These are phyloP conservation scores for Hestina assimilis DNA, from an alignment of 1,140 invertebrate species.

Conservation along the genomic window DNA sequence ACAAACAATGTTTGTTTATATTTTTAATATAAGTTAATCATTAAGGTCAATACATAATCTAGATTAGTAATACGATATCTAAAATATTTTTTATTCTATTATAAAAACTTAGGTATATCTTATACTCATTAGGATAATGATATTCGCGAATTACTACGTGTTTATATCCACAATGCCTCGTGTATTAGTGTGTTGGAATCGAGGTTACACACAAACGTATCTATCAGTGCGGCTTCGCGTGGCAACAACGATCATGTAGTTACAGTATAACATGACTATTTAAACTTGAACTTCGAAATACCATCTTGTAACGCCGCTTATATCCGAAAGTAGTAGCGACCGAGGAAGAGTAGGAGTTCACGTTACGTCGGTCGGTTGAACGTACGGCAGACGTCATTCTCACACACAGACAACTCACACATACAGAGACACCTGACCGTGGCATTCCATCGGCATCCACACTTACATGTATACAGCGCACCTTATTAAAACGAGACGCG, in stretches of 20 bases:
- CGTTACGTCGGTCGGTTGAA: slow-evolving; percentile 38
- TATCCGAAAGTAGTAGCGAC: background rate
- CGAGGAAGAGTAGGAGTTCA: slow-evolving; percentile 44
- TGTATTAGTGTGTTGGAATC: slow-evolving; percentile 67
- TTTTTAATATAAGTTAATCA: too few species aligned
- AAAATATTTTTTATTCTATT: slow-evolving; percentile 35
- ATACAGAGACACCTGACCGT: slow-evolving; percentile 58
- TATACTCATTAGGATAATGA: slow-evolving; percentile 73
- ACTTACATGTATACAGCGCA: slow-evolving; percentile 67
- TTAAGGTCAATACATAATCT: background rate
- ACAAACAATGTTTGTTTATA: too few species aligned
- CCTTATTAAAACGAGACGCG: slow-evolving; percentile 78
- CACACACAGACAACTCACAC: slow-evolving; percentile 51
- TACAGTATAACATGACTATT: slow-evolving; percentile 48
- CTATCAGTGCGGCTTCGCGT: slow-evolving; percentile 57
- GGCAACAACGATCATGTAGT: slow-evolving; percentile 69
- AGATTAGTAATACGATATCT: background rate
- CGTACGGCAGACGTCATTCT: slow-evolving; percentile 72
- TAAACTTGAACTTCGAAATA: slow-evolving; percentile 37
- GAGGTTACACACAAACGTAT: slow-evolving; percentile 68
- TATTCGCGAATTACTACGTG: slow-evolving; percentile 73
- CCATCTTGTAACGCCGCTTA: slow-evolving; percentile 36
- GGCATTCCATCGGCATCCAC: slow-evolving; percentile 72
- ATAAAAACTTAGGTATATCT: slow-evolving; percentile 39
- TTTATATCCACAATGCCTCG: slow-evolving; percentile 67